Evolutionary conservation across 2,888 invertebrate genomes (phyloP), one percentile per base, ranked within the genome.

Genomic region (Agrochola litura): DNA sequence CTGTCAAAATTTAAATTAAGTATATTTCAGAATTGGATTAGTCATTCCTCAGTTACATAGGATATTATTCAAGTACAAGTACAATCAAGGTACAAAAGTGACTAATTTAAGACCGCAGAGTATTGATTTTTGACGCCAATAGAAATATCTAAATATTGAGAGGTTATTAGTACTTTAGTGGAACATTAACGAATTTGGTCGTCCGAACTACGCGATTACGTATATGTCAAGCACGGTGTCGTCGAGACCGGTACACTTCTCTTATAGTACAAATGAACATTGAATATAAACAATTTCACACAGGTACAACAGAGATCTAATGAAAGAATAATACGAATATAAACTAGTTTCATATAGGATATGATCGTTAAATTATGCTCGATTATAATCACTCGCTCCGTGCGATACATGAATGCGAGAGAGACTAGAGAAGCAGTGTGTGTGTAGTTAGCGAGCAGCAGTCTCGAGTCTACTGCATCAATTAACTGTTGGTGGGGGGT

Each of bases 1-100:
- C 96, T 96, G 96, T 96, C 94, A 95, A 95, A 96, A 96, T 96
- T 96, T 96, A 96, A 96, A 96, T 96, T 96, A 96, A 96, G 96
- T 96, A 96, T 96, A 96, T 96, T 95, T 96, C 96, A 96, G 96
- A 96, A 95, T 95, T 95, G 95, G 93, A 95, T 96, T 95, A 95
- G 95, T 95, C 95, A 92, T 94, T 92, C 94, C 93, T 95, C 94
- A 94, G 95, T 94, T 95, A 95, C 90, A 93, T 94, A 95, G 93
- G 94, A 94, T 93, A 93, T 93, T 94, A 95, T 94, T 95, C 95
- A 95, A 95, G 95, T 94, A 94, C 94, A 93, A 95, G 94, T 95
- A 95, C 95, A 92, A 93, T 94, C 94, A 96, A 96, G 96, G 96
- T 96, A 96, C 96, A 96, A 95, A 95, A 95, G 96, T 96, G 96